Percentiles rank a stretch among this genome's conserved stretches.
Conservation (phyloP, 2,888 invertebrate species). For the Macrophya annulata region DNA sequence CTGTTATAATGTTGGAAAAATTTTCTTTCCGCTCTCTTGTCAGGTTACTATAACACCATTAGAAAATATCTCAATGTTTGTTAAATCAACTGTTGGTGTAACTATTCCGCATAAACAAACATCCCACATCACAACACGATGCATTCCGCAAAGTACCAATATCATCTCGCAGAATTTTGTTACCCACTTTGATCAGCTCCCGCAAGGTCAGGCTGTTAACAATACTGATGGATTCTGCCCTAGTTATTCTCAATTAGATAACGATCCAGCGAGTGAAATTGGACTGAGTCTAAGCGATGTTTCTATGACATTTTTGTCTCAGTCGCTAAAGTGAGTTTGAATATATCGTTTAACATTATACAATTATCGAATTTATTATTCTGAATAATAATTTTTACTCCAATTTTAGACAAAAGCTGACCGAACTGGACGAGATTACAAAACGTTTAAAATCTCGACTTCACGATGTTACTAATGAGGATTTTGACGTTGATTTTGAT, state of each 20-base stretch:
- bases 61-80: conserved; percentile 78
- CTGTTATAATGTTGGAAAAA: background rate
- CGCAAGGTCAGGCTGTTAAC: background rate
- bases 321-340: conserved; percentile 73
- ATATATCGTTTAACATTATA: background rate
- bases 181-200: conserved; percentile 1
- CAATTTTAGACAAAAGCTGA: conserved; percentile 83
- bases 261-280: conserved; percentile 63
- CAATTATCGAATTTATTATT: background rate
- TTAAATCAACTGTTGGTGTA: conserved; percentile 62
- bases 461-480: conserved; percentile 82
- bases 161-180: background rate
- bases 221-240: conserved; percentile 14
- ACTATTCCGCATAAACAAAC: conserved; percentile 47
- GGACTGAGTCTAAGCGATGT: conserved; percentile 70
- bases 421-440: conserved; percentile 84
- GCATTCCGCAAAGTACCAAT: conserved; percentile 23
- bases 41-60: conserved; percentile 82
- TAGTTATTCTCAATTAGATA: conserved; percentile 58
- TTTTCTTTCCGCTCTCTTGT: conserved; percentile 60
- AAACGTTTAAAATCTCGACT: conserved; percentile 82
- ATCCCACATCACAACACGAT: conserved; percentile 22
- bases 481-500: conserved; percentile 82
- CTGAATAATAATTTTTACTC: conserved; percentile 71
- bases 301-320: conserved; percentile 75